phyloP scores from a whole-genome alignment of 2,888 invertebrate genomes.

The Leptopilina drosophilae region DNA sequence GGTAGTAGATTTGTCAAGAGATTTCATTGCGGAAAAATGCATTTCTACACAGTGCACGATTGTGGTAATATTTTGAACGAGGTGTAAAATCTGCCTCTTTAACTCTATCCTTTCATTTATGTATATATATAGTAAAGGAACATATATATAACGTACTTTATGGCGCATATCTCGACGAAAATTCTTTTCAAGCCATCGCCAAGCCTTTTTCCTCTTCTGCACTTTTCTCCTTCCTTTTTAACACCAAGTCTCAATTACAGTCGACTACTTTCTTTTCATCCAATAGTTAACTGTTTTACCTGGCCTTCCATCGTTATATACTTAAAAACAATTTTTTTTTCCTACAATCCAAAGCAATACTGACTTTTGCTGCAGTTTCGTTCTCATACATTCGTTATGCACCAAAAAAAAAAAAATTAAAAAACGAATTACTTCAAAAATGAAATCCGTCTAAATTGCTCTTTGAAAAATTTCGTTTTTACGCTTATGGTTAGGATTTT shows the following conservation, averaged over 20 bases:
- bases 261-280: conserved; percentile 17
- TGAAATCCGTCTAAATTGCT: conserved; percentile 15
- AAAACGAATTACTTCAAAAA: conserved; percentile 3
- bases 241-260: conserved; percentile 3
- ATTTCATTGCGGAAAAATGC: background rate
- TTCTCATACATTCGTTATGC: too few species aligned
- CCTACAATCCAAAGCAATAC: too few species aligned
- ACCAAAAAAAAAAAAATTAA: too few species aligned
- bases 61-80: conserved; percentile 30
- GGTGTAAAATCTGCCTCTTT: conserved; percentile 39
- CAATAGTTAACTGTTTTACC: conserved; percentile 35
- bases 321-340: background rate
- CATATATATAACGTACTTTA: background rate
- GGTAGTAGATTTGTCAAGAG: background rate
- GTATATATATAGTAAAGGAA: too few species aligned
- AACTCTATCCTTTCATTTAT: conserved; percentile 26
- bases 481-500: conserved; percentile 4
- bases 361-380: too few species aligned
- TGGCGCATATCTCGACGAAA: conserved; percentile 23
- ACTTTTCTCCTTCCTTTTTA: conserved; percentile 11
- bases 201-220: conserved; percentile 21
- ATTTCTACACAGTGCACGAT: conserved; percentile 2
- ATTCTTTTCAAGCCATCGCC: conserved; percentile 38
- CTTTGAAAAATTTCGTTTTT: background rate
- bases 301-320: conserved; percentile 3